Conservation (phyloP, 1,140 invertebrate genomes). For the Wiebesia pumilae region DNA sequence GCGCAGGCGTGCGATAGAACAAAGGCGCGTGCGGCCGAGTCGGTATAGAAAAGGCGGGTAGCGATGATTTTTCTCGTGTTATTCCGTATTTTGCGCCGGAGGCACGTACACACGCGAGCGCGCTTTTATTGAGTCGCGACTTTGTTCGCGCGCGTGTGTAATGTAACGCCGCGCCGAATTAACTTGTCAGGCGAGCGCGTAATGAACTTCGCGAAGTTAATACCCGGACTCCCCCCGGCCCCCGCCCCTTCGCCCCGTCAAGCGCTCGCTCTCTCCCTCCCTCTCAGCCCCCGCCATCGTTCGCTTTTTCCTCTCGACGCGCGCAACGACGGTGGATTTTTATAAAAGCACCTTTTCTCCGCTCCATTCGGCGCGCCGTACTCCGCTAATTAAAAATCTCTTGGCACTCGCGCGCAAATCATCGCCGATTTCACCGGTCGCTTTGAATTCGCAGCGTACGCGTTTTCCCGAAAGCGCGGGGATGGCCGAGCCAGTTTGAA, state of each 20-base stretch:
- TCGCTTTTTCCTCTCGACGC: too few relatives aligned
- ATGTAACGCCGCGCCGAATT: conserved; percentile 50
- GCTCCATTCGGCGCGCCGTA: not conserved
- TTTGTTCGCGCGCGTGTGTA: conserved; percentile 53
- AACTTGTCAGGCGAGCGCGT: conserved; percentile 2
- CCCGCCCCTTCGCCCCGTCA: too few relatives aligned
- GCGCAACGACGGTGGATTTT: too few relatives aligned
- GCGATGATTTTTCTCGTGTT: conserved; percentile 60
- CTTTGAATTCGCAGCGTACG: not conserved
- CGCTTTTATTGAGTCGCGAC: conserved; percentile 58
- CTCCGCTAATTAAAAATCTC: not conserved
- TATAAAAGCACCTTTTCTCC: too few relatives aligned
- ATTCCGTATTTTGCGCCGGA: conserved; percentile 67
- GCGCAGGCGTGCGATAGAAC: conserved; percentile 54
- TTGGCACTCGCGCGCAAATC: too few relatives aligned
- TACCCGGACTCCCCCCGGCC: not conserved
- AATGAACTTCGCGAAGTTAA: conserved; percentile 21
- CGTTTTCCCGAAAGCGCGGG: not conserved
- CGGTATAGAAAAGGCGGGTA: conserved; percentile 32
- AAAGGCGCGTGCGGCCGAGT: conserved; percentile 57
- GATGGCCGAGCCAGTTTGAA: not conserved
- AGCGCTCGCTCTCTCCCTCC: too few relatives aligned
- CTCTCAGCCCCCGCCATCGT: too few relatives aligned
- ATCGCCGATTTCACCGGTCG: too few relatives aligned
- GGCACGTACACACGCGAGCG: conserved; percentile 61